These are phyloP conservation scores for Drosophila falleni DNA, from an alignment of 2,888 invertebrate genomes.

Conservation along the genomic window DNA sequence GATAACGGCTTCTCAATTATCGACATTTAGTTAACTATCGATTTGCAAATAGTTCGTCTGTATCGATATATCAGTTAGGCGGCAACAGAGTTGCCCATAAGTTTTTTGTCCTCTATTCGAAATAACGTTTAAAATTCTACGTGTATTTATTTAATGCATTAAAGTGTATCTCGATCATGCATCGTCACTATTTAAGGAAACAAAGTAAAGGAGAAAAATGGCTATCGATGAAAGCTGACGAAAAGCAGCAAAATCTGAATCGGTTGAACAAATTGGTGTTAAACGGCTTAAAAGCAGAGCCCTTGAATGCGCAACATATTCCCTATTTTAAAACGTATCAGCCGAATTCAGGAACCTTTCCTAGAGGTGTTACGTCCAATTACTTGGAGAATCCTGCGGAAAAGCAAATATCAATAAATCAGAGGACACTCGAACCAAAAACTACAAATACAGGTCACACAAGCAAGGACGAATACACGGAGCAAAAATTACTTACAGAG, in stretches of 20 bases:
- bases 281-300: not conserved
- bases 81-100: slow-evolving; percentile 37
- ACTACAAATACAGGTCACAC: not conserved
- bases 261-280: not conserved
- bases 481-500: not conserved
- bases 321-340: not conserved
- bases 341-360: not conserved
- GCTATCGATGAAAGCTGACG: not conserved
- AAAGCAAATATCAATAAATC: not conserved
- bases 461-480: not conserved
- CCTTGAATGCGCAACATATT: not conserved
- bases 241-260: not conserved
- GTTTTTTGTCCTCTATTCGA: slow-evolving; percentile 19
- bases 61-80: not conserved
- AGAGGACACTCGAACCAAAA: not conserved
- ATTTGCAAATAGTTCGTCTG: not conserved
- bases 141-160: not conserved
- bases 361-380: not conserved
- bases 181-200: not conserved
- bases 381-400: not conserved
- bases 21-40: slow-evolving; percentile 23
- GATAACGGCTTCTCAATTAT: slow-evolving; percentile 18
- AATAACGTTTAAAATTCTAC: slow-evolving; percentile 9
- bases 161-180: not conserved
- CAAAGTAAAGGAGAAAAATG: not conserved